A percentile compares a stretch with the other conserved stretches of the same genome.
phyloP scores from a whole-genome alignment of 2,888 invertebrate species.

The Mycalesis mineus region DNA sequence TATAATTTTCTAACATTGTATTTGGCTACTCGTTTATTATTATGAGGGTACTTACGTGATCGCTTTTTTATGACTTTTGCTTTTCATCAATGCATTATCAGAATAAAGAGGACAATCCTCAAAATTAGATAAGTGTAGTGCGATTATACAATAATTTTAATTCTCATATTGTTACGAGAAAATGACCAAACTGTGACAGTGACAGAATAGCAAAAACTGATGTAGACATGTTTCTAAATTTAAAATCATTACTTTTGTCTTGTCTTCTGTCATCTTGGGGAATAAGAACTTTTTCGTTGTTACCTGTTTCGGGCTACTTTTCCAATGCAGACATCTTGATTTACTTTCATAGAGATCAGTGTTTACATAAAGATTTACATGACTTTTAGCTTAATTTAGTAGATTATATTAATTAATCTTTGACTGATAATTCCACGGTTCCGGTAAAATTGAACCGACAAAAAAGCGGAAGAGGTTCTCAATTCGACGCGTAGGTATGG shows the following conservation, averaged over 20 bases:
- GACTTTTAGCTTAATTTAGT: no score
- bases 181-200: conserved; percentile 23
- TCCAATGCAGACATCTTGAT: neutral
- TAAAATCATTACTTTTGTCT: conserved; percentile 33
- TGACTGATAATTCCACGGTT: no score
- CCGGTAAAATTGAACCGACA: no score
- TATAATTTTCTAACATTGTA: no score
- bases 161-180: conserved; percentile 45
- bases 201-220: conserved; percentile 16
- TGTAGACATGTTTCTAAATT: conserved; percentile 44
- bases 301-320: neutral
- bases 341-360: no score
- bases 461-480: no score
- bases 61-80: neutral
- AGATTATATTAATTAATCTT: no score
- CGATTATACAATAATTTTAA: conserved; percentile 68
- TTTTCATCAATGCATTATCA: conserved; percentile 24
- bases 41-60: neutral
- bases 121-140: conserved; percentile 58
- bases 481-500: no score
- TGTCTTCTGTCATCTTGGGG: neutral
- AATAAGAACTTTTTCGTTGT: neutral
- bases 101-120: conserved; percentile 57
- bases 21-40: neutral
- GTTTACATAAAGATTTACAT: no score